A percentile compares a stretch with the other conserved stretches of the same genome.
These are phyloP conservation scores for Auanema sp. DNA, from an alignment of 2,888 invertebrate species.

Conservation along the genomic window DNA sequence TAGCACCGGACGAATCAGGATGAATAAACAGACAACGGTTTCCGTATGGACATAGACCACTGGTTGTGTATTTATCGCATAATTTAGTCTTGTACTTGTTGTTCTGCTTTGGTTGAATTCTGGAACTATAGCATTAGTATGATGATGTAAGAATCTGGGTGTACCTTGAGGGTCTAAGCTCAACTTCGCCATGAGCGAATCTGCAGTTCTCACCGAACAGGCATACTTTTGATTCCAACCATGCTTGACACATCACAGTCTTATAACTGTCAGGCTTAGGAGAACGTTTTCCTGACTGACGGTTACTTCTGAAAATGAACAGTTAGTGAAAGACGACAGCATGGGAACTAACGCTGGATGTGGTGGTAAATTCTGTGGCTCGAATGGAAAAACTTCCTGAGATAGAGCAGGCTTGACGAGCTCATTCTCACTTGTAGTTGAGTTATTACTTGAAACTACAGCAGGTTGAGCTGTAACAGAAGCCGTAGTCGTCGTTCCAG, in stretches of 20 bases:
- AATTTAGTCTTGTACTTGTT: constrained; percentile 62
- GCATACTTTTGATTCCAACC: constrained; percentile 55
- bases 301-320: background rate
- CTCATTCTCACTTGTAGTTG: background rate
- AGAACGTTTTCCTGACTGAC: constrained; percentile 13
- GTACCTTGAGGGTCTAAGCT: constrained; percentile 53
- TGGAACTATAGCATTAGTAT: constrained; percentile 22
- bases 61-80: constrained; percentile 63
- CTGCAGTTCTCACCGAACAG: constrained; percentile 58
- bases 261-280: constrained; percentile 60
- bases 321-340: too few relatives aligned
- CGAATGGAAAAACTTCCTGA: too few relatives aligned
- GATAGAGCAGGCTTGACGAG: too few relatives aligned
- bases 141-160: constrained; percentile 2
- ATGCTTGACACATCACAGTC: constrained; percentile 63
- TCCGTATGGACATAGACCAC: constrained; percentile 61
- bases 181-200: constrained; percentile 60
- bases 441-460: background rate
- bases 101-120: constrained; percentile 45
- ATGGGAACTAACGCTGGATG: too few relatives aligned
- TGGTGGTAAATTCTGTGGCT: too few relatives aligned
- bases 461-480: constrained; percentile 1
- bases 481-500: background rate
- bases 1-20: constrained; percentile 42
- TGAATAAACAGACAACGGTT: constrained; percentile 62